Evolutionary conservation across 2,113 vertebrate species (phyloP).

Genomic region (Sorex fumeus): DNA sequence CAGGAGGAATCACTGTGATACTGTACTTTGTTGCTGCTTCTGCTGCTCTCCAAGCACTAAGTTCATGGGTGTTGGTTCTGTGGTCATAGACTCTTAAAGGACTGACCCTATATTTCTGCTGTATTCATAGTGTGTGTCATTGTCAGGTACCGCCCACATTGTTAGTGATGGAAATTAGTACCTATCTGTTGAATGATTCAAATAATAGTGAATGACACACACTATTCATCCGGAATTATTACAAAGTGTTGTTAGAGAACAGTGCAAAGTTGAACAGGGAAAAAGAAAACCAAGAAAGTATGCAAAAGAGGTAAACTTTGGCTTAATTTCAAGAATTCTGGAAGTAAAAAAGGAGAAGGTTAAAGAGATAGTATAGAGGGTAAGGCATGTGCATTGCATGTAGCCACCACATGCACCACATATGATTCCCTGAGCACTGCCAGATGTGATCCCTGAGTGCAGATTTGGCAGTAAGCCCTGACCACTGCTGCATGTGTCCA

Average conservation of each 20-base stretch:
- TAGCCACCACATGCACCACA: too few species aligned
- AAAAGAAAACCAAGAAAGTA: background rate
- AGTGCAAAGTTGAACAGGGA: background rate
- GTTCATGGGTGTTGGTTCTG: background rate
- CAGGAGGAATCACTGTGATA: background rate
- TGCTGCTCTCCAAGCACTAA: background rate
- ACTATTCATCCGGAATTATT: slow-evolving; percentile 6
- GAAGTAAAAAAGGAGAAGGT: background rate
- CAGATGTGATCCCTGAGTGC: too few species aligned
- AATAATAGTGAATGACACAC: slow-evolving; percentile 15
- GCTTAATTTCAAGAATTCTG: background rate
- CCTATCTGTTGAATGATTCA: slow-evolving; percentile 32
- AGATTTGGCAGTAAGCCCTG: too few species aligned
- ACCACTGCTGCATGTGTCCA: too few species aligned
- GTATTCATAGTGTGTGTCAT: background rate
- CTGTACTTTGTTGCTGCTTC: background rate
- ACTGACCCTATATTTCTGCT: background rate
- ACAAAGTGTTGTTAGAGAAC: background rate
- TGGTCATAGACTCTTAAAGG: background rate
- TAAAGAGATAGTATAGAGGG: too few species aligned
- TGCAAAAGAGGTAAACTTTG: background rate
- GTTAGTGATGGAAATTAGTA: background rate
- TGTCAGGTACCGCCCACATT: background rate
- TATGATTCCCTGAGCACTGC: too few species aligned
- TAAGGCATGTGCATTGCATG: too few species aligned